These are phyloP conservation scores for Nomada flava DNA, from an alignment of 2,888 invertebrate species.

Conservation along the genomic window DNA sequence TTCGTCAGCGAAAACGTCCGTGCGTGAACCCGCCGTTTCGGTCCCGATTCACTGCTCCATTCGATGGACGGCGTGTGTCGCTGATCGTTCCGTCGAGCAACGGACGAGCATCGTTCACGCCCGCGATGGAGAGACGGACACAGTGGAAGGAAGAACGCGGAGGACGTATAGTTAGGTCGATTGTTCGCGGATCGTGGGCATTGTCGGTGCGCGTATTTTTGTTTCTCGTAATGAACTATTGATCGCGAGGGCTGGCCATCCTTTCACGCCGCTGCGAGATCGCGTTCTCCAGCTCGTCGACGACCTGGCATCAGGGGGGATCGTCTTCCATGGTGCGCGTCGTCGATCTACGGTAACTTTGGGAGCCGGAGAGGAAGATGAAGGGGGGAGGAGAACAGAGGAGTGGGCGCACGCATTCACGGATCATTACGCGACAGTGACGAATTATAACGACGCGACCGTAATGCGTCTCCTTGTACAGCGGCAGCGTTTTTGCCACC, in stretches of 20 bases:
- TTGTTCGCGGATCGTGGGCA: conserved; percentile 71
- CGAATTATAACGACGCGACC: conserved; percentile 78
- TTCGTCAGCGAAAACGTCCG: conserved; percentile 41
- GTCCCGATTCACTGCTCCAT: conserved; percentile 42
- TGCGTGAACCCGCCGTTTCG: conserved; percentile 36
- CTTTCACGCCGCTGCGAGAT: conserved; percentile 70
- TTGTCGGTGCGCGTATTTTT: conserved; percentile 77
- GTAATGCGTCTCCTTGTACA: conserved; percentile 76
- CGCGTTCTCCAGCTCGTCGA: conserved; percentile 53
- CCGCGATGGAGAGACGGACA: conserved; percentile 15
- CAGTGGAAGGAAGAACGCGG: conserved; percentile 4
- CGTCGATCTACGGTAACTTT: conserved; percentile 3
- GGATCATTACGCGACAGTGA: conserved; percentile 81
- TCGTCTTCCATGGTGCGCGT: conserved; percentile 34
- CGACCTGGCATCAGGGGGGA: conserved; percentile 20
- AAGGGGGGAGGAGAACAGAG: neutral
- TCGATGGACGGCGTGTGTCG: conserved; percentile 25
- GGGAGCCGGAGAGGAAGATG: conserved; percentile 26
- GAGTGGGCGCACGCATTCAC: conserved; percentile 70
- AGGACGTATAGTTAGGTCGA: conserved; percentile 70
- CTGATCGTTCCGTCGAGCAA: conserved; percentile 28
- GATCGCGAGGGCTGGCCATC: conserved; percentile 73
- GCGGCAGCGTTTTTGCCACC: conserved; percentile 70
- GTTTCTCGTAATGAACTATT: conserved; percentile 83
- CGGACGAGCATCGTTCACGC: conserved; percentile 18